Conservation (phyloP, 1,140 invertebrate genomes). For the Saccostrea cuccullata region DNA sequence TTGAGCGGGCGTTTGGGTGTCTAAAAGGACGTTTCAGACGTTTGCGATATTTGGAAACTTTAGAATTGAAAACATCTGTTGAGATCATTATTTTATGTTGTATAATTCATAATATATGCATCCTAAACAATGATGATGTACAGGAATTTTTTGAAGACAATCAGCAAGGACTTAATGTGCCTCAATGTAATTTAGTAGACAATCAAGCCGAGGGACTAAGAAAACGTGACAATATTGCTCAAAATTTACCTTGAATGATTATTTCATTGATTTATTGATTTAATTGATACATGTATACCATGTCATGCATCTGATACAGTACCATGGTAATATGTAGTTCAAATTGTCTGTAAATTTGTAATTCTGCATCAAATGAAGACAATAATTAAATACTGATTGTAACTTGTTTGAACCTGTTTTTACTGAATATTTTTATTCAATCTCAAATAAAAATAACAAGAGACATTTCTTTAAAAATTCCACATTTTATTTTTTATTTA, state of each 20-base stretch:
- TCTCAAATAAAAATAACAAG: slow-evolving; percentile 17
- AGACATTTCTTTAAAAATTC: neutral
- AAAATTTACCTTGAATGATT: slow-evolving; percentile 32
- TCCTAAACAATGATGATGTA: slow-evolving; percentile 51
- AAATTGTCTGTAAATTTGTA: neutral
- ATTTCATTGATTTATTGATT: neutral
- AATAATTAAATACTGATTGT: neutral
- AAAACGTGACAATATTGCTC: slow-evolving; percentile 40
- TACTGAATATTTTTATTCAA: slow-evolving; percentile 5
- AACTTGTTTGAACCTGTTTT: neutral
- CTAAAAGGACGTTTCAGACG: slow-evolving; percentile 70
- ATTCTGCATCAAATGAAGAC: too few species aligned
- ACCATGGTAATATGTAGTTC: too few species aligned
- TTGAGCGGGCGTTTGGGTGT: slow-evolving; percentile 71
- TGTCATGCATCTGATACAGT: neutral
- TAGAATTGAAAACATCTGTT: slow-evolving; percentile 67
- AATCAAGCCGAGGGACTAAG: slow-evolving; percentile 40
- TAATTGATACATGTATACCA: neutral
- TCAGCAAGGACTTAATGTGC: neutral
- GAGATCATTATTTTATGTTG: slow-evolving; percentile 62
- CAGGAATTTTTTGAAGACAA: slow-evolving; percentile 41
- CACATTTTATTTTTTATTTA: neutral
- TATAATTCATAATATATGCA: slow-evolving; percentile 75
- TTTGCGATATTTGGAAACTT: slow-evolving; percentile 65
- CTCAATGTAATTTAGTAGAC: slow-evolving; percentile 24